These are phyloP conservation scores for Phanerotoma sp. DNA, from an alignment of 2,888 invertebrate genomes.

Conservation along the genomic window DNA sequence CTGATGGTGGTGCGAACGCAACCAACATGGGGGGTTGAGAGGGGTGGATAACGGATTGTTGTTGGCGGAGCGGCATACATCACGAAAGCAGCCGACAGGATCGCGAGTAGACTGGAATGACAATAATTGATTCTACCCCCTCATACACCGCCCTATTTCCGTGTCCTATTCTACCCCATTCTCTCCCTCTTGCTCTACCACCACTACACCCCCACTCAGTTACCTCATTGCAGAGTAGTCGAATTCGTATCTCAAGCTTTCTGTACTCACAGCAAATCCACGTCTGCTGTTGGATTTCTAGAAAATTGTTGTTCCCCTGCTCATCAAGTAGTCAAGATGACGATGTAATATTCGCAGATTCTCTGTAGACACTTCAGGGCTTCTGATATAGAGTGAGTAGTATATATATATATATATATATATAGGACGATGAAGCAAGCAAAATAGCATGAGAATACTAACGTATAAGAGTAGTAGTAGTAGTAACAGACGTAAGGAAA, in stretches of 20 bases:
- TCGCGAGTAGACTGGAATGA: constrained; percentile 51
- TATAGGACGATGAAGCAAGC: too few species aligned
- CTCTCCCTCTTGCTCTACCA: constrained; percentile 8
- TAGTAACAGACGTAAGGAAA: neutral
- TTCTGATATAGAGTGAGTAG: too few species aligned
- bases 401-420: too few species aligned
- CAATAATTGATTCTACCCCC: constrained; percentile 54
- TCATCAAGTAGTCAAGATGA: neutral
- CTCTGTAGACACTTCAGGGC: neutral
- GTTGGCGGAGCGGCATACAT: constrained; percentile 44
- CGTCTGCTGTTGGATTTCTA: neutral
- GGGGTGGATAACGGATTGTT: constrained; percentile 51
- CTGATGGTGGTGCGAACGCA: constrained; percentile 25
- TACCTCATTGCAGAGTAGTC: constrained; percentile 5
- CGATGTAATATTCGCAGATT: constrained; percentile 12
- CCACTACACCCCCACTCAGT: neutral
- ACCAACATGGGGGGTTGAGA: neutral
- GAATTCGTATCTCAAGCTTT: neutral
- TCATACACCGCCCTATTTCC: constrained; percentile 21
- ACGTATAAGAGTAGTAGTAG: too few species aligned
- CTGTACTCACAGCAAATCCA: neutral
- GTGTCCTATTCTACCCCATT: neutral
- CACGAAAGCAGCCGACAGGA: constrained; percentile 51
- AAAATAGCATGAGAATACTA: constrained; percentile 9
- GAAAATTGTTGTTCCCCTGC: neutral